Base-by-base conservation (phyloP, 2,797 vertebrate species). In the Gobionotothen gibberifrons region DNA sequence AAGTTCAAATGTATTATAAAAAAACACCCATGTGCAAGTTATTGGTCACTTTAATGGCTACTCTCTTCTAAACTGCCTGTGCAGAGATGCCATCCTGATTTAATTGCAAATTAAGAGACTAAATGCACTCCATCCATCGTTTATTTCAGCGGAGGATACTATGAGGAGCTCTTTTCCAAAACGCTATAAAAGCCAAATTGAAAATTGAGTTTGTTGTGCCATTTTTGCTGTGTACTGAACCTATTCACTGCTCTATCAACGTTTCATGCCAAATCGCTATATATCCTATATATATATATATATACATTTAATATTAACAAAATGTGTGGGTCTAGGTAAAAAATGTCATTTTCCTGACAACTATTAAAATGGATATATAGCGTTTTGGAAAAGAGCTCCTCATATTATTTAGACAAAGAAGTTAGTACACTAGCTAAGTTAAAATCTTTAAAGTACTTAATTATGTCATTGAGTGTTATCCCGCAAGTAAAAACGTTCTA, bases 21-120 rank as follows among this genome's bases (percentile, higher is more conserved):
- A 40, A 8, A 58, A 66, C 46, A 36, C 21, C 72, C 22, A 51
- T n/a, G 22, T 54, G 16, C 22, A 32, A 69, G 54, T 12, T 6
- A 53, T 53, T 53, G n/a, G 5, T 14, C 3, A 43, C 49, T 68
- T 13, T 32, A 49, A 60, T 68, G 8, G 32, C 65, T 64, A 26
- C 6, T 15, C 47, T 19, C 1, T 12, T 55, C 40, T 21, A 19
- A 14, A 22, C 26, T 12, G 44, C 16, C 51, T 2, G 2, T 19
- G 39, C 21, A 17, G 43, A 69, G 46, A 59, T 49, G 21, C 13
- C 15, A 19, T 39, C 3, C 8, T 46, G 9, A 39, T 14, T 57
- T 2, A 51, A 57, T 52, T 62, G 62, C 3, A 55, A 36, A 69
- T 44, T 52, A 53, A 46, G 29, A 64, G 46, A 22, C 29, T 36